Base-by-base conservation (phyloP, 2,113 vertebrate genomes). In the Morone saxatilis region DNA sequence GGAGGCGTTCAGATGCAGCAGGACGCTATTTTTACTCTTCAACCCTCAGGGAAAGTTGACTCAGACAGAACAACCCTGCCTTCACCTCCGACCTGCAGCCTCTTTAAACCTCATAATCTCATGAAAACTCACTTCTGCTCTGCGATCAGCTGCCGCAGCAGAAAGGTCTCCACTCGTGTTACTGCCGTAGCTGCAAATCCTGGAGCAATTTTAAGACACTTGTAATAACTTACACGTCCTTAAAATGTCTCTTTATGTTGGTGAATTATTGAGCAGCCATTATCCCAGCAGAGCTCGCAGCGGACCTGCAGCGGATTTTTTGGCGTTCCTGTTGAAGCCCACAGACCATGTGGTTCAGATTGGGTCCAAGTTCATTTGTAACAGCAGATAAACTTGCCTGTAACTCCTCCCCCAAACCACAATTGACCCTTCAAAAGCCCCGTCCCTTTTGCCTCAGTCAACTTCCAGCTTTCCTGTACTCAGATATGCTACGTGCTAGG, bases 21-120 rank as follows among this genome's bases (percentile, higher is more conserved):
- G 54, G 3, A 9, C 1, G 40, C 66, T 65, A 76, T 63, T 76
- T 76, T 76, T 65, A 76, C 41, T 51, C 43, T 45, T 45, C 11
- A 38, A 6, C 31, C 22, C 41, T 48, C 1, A 25, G n/a, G 9
- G 65, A 17, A 31, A 25, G 63, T 47, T 25, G 9, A 25, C 17
- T 20, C 38, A n/a, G 17, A 3, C 20, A 25, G n/a, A 57, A 57
- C n/a, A 13, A 6, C 11, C 12, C 71, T 11, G 51, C 10, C 41
- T 14, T 4, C 61, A 14, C 65, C 14, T 50, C 68, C 6, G 67
- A 69, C 67, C 59, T 19, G 14, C 57, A 17, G 31, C 57, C 57
- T 60, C 57, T 16, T 19, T 20, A 61, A 61, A 61, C 59, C 0
- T 0, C 25, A 1, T 2, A 6, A 6, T 31, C 56, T 36, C 25